Base-by-base conservation (phyloP, 2,797 vertebrate species). In the Otolemur crassicaudatus region DNA sequence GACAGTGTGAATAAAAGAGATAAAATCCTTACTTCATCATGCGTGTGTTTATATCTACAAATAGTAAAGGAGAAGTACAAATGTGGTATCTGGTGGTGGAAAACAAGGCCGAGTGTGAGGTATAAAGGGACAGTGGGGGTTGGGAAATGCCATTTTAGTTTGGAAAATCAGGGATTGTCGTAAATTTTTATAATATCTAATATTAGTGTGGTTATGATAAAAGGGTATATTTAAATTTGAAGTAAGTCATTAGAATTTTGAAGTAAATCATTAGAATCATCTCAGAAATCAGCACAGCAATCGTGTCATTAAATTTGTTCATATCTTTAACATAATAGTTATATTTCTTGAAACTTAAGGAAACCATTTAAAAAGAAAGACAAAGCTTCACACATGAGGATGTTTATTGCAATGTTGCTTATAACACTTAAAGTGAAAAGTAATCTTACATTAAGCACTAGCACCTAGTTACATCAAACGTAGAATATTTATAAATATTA, bases 341-440 rank as follows among this genome's bases (percentile, higher is more conserved):
- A 8, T 7, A 84, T 70, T 87, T 92, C 63, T 72, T 83, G 23
- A 17, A 84, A 61, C 61, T 82, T 69, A 87, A 91, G 82, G 22
- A 49, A 76, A 91, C 61, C 29, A 31, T n/a, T 77, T 87, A 29
- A 37, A 82, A 92, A 88, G 49, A 65, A 40, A 65, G 53, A 84
- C 46, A 76, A 89, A 86, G 11, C 4, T 91, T 87, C 43, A 53
- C 67, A 34, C 9, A 90, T 76, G 3, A 67, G 34, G 29, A 53
- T 67, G 25, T 91, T 79, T 83, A 83, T 65, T 81, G 29, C 12
- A 67, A 83, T 65, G 29, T 56, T 75, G 83, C 25, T 87, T 82
- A 89, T 60, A 70, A 61, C 92, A 56, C n/a, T 82, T 60, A 60
- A 80, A 87, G 63, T 96, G 25, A 93, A 94, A 80, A 69, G 4